A percentile compares a stretch with the other conserved stretches of the same genome.
Evolutionary conservation across 2,888 invertebrate species (phyloP).

Genomic region (Trachelus troglodyta): DNA sequence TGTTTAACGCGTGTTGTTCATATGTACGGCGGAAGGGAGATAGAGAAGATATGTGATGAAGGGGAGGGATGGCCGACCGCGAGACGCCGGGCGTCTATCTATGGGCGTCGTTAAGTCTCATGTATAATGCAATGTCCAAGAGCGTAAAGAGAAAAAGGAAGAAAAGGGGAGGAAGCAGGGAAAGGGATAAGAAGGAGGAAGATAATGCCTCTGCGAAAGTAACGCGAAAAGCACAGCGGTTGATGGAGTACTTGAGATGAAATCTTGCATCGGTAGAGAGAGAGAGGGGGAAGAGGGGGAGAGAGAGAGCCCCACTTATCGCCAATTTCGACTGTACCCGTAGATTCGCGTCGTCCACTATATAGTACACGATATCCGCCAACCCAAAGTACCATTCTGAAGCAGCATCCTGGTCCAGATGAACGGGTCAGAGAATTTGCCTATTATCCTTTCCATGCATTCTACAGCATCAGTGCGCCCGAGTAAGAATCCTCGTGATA

Average conservation of each 20-base stretch:
- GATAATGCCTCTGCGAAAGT: not conserved
- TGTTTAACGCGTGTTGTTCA: not conserved
- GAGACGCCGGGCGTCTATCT: not conserved
- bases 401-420: not conserved
- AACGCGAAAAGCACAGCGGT: not conserved
- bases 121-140: constrained; percentile 5
- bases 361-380: not conserved
- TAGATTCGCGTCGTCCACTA: not conserved
- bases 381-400: not conserved
- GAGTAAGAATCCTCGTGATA: not conserved
- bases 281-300: not conserved
- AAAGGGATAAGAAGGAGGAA: constrained; percentile 5
- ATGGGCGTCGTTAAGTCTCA: constrained; percentile 6
- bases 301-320: not conserved
- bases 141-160: constrained; percentile 6
- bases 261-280: not conserved
- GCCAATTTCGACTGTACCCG: not conserved
- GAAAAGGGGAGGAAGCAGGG: not conserved
- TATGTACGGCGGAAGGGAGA: not conserved
- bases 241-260: not conserved
- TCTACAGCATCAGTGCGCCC: not conserved
- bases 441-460: not conserved
- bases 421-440: not conserved
- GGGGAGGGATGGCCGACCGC: not conserved
- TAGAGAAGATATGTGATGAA: not conserved